Evolutionary conservation across 1,140 invertebrate species (phyloP), one percentile per base, ranked within the genome.

Genomic region (Zelostemma sp.): DNA sequence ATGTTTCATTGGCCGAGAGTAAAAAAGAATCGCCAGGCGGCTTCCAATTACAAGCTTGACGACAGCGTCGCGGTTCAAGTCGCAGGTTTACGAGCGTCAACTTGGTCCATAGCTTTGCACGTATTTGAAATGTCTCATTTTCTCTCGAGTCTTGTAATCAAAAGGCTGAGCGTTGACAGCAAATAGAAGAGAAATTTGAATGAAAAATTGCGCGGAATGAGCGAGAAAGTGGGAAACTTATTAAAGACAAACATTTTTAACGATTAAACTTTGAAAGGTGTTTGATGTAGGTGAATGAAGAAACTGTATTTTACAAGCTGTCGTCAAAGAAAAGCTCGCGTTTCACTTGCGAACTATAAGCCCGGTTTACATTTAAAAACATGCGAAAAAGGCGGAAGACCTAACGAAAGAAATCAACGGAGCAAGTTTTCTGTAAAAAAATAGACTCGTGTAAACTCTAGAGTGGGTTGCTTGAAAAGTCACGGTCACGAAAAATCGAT

Each of bases 41-140:
- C 55, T 58, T 62, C 49, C 58, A 66, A 66, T 66, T 71, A 62
- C 62, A 66, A 71, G 68, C 61, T 71, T 61, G 57, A 57, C 62
- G 51, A 53, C 57, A 62, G 66, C 68, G 58, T 47, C 46, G 57
- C 48, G 53, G 16, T 46, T 51, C 35, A 56, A 64, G 49, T 48
- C 43, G 19, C 54, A 54, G 58, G 54, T 63, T 67, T 67, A 56
- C 57, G 59, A 50, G 54, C 59, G 46, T 57, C 53, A 48, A 56
- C 48, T 51, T n/a, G 3, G 3, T 35, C 8, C 25, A 8, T 28
- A 28, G 3, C 8, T 28, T 28, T 8, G 25, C 25, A 28, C 25
- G 25, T 28, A 28, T 28, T 28, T 8, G 25, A 28, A 28, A 28
- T 28, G 25, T 28, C 25, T 28, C 25, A 8, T 28, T 28, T 28